Conservation (phyloP, 2,888 invertebrate genomes). For the Theretra japonica region DNA sequence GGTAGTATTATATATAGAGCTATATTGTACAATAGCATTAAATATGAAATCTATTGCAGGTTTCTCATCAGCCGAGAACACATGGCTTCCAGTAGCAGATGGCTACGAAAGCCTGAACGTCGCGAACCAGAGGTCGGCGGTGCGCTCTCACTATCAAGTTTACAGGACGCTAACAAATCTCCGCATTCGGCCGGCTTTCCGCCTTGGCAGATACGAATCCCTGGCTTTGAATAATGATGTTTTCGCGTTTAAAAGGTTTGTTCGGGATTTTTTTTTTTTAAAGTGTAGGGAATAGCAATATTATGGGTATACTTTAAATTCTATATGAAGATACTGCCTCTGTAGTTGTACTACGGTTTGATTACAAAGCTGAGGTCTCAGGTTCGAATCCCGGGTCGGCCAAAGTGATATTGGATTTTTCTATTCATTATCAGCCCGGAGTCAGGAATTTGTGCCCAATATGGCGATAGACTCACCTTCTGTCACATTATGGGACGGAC, state of each 20-base stretch:
- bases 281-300: neutral
- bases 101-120: conserved; percentile 86
- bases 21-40: too few relatives aligned
- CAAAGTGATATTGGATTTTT: too few relatives aligned
- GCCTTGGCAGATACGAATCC: conserved; percentile 79
- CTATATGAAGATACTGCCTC: too few relatives aligned
- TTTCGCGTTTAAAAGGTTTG: conserved; percentile 83
- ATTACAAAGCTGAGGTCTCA: too few relatives aligned
- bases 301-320: too few relatives aligned
- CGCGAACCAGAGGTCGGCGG: conserved; percentile 74
- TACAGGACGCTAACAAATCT: conserved; percentile 79
- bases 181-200: conserved; percentile 80
- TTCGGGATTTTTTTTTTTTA: neutral
- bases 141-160: conserved; percentile 84
- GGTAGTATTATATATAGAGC: too few relatives aligned
- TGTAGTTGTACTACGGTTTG: too few relatives aligned
- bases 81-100: conserved; percentile 88
- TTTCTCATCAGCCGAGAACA: conserved; percentile 81
- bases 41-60: conserved; percentile 59
- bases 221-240: conserved; percentile 79
- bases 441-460: too few relatives aligned
- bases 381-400: too few relatives aligned
- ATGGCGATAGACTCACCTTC: too few relatives aligned
- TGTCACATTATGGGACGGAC: too few relatives aligned
- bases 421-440: too few relatives aligned